Evolutionary conservation across 2,888 invertebrate genomes (phyloP).

Genomic region (Melipona bicolor): DNA sequence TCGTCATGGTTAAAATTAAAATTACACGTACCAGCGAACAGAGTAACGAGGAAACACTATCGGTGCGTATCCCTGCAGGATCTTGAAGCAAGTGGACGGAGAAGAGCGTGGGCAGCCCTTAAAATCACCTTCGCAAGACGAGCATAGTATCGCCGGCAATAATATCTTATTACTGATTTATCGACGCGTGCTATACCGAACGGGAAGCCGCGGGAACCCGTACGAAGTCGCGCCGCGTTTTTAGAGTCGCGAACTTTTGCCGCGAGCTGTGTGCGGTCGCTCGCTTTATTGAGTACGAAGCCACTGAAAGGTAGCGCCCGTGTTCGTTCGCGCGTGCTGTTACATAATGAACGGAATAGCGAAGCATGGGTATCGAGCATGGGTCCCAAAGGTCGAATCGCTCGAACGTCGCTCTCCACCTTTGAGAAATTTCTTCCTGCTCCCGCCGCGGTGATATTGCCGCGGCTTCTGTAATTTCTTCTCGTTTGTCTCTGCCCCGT

Average conservation of each 20-base stretch:
- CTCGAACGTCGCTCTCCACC: neutral
- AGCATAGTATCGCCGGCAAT: constrained; percentile 54
- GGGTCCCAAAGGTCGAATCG: neutral
- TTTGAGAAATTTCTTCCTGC: neutral
- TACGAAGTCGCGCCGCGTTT: constrained; percentile 9
- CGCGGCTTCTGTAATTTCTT: neutral
- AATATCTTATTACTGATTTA: constrained; percentile 72
- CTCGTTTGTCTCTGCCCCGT: neutral
- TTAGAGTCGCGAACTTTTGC: constrained; percentile 13
- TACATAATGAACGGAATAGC: neutral
- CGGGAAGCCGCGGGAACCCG: constrained; percentile 13
- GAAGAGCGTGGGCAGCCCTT: constrained; percentile 52
- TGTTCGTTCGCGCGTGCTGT: constrained; percentile 18
- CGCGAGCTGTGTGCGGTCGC: neutral
- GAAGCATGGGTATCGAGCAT: neutral
- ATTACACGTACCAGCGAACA: no score
- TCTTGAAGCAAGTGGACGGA: neutral
- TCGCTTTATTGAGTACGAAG: constrained; percentile 12
- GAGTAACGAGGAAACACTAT: no score
- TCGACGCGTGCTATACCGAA: constrained; percentile 53
- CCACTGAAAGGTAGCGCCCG: constrained; percentile 40
- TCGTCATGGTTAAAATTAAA: no score
- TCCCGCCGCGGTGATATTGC: neutral
- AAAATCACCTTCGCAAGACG: constrained; percentile 63
- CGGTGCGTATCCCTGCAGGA: neutral